phyloP scores from a whole-genome alignment of 2,797 vertebrate species.

The Hyperoplus immaculatus region DNA sequence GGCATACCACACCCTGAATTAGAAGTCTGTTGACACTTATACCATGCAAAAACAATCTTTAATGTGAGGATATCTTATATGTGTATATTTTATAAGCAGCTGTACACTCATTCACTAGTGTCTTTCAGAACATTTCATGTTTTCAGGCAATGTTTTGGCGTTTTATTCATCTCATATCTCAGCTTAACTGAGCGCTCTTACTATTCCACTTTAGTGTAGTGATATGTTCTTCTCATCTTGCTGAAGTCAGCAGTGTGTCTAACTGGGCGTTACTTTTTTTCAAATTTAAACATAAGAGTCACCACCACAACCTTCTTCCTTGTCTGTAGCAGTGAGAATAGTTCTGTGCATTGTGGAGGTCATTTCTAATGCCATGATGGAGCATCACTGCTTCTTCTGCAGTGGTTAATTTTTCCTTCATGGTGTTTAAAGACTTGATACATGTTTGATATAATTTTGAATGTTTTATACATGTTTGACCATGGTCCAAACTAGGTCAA shows the following conservation, averaged over 20 bases:
- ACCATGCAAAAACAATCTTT: neutral
- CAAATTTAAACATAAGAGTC: neutral
- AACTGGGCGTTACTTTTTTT: conserved; percentile 6
- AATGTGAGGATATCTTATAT: no score
- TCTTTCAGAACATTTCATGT: no score
- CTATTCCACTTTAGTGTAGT: conserved; percentile 20
- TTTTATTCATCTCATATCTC: conserved; percentile 12
- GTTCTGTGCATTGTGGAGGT: neutral
- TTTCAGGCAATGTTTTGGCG: neutral
- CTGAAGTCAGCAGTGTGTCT: conserved; percentile 49
- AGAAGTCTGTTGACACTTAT: neutral
- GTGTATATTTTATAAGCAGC: no score
- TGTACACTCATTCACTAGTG: no score
- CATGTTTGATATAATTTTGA: neutral
- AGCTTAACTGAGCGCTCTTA: neutral
- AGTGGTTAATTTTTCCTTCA: neutral
- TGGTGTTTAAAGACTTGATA: neutral
- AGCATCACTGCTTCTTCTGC: neutral
- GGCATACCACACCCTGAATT: conserved; percentile 2
- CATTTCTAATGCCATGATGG: neutral
- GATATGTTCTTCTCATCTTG: conserved; percentile 19
- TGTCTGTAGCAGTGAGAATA: conserved; percentile 5
- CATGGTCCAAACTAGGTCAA: neutral
- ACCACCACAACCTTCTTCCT: conserved; percentile 28
- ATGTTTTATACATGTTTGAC: neutral